Evolutionary conservation across 2,113 vertebrate species (phyloP).

Genomic region (Amphilophus citrinellus): DNA sequence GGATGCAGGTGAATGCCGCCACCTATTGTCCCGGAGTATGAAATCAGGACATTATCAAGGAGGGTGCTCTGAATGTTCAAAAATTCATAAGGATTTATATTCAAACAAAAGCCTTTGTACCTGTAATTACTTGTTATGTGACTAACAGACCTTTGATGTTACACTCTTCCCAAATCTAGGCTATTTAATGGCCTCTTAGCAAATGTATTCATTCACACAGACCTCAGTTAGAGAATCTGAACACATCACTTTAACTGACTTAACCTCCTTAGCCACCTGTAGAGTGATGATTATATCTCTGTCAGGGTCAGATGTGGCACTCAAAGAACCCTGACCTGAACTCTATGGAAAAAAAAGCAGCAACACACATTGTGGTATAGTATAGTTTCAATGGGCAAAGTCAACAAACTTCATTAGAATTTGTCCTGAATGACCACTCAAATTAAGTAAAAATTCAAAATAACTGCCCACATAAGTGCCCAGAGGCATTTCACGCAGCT

Average conservation of each 20-base stretch:
- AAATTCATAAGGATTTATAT: neutral
- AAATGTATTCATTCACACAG: neutral
- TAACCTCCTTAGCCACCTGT: neutral
- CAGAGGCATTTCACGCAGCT: too few species aligned
- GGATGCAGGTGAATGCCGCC: neutral
- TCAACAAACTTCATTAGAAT: too few species aligned
- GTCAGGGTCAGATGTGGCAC: neutral
- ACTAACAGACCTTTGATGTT: neutral
- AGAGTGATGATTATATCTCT: neutral
- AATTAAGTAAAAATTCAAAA: too few species aligned
- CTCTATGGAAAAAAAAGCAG: neutral
- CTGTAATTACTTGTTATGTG: neutral
- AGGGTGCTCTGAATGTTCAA: neutral
- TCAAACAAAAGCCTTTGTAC: neutral
- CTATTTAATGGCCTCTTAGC: neutral
- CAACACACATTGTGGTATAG: neutral
- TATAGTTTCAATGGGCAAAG: neutral
- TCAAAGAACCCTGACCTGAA: neutral
- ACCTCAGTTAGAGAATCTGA: neutral
- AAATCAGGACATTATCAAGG: neutral
- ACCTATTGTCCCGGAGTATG: slow-evolving; percentile 3
- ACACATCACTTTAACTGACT: neutral
- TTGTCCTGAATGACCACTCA: too few species aligned
- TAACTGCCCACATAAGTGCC: too few species aligned
- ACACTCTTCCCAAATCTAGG: neutral